Base-by-base conservation (phyloP, 2,797 vertebrate genomes). In the Hoplostethus mediterraneus region DNA sequence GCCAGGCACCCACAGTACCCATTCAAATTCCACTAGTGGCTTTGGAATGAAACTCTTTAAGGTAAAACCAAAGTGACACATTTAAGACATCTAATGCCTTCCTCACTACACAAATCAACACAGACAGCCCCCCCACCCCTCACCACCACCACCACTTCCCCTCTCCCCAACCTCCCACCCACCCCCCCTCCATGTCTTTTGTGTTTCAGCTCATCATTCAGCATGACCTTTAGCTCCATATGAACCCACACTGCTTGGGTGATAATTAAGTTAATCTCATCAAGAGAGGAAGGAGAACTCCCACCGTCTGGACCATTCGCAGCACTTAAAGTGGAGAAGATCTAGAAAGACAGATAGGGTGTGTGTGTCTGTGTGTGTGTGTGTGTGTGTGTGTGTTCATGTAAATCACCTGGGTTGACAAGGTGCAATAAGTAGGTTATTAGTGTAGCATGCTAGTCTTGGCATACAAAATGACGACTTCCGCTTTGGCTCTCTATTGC, bases 181-280 rank as follows among this genome's bases (percentile, higher is more conserved):
- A 33, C n/a, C 9, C 33, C 58, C 28, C 42, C 25, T 13, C 14
- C 21, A 28, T 5, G 17, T 30, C 55, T 31, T 25, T 68, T 56
- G 54, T 60, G 69, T 65, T 66, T 52, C 33, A 63, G 54, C 53
- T 63, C 44, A 70, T 73, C 69, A 54, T 66, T 76, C 54, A 76
- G 33, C 0, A 2, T 77, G 82, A 82, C 80, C 78, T 79, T 75
- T 74, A 56, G 17, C 60, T 77, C 45, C 13, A 53, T 40, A 64
- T 44, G 64, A 72, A 62, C 42, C 31, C 0, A 69, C 70, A 62
- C 67, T 53, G 45, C 51, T 48, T 40, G 71, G 79, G 65, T 75
- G 57, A 71, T 83, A 74, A 88, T 62, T 79, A 64, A 79, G 66
- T 67, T 79, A 63, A 85, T 83, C 79, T 82, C 78, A 78, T 74